Percentiles rank a stretch among this genome's conserved stretches.
Conservation (phyloP, 2,888 invertebrate species). For the Odontocerum albicorne region DNA sequence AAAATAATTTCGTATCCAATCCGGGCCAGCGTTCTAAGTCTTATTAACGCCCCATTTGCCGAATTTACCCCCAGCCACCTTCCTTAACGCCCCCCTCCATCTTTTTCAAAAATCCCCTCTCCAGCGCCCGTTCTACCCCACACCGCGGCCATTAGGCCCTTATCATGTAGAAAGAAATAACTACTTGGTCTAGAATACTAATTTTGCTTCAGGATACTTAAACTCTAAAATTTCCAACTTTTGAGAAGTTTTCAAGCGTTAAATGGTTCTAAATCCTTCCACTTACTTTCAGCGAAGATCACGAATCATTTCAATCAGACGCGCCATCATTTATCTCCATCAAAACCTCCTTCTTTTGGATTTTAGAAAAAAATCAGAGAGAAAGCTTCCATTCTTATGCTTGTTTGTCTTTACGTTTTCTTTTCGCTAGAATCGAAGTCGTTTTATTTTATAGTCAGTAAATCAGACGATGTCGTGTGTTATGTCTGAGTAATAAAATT, state of each 20-base stretch:
- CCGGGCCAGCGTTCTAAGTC: conserved; percentile 20
- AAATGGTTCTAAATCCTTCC: conserved; percentile 18
- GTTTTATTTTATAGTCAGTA: too few relatives aligned
- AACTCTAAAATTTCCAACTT: conserved; percentile 11
- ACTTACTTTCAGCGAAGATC: conserved; percentile 10
- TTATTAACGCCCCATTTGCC: conserved; percentile 36
- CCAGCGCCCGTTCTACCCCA: conserved; percentile 2
- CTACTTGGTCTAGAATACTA: conserved; percentile 25
- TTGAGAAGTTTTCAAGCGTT: conserved; percentile 3
- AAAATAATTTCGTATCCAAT: conserved; percentile 19
- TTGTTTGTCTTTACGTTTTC: too few relatives aligned
- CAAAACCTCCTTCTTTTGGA: too few relatives aligned
- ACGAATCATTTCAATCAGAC: conserved; percentile 16
- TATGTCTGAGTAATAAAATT: too few relatives aligned
- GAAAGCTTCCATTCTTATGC: too few relatives aligned
- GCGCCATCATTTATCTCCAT: conserved; percentile 12
- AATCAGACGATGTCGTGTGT: too few relatives aligned
- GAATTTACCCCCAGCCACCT: conserved; percentile 13
- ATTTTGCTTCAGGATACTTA: conserved; percentile 18
- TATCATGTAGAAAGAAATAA: conserved; percentile 30
- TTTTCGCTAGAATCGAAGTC: too few relatives aligned
- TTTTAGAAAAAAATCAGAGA: too few relatives aligned
- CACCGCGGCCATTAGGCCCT: conserved; percentile 23
- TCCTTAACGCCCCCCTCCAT: conserved; percentile 4
- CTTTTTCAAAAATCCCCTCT: too few relatives aligned